Conservation (phyloP, 2,797 vertebrate genomes). For the Morus bassanus region DNA sequence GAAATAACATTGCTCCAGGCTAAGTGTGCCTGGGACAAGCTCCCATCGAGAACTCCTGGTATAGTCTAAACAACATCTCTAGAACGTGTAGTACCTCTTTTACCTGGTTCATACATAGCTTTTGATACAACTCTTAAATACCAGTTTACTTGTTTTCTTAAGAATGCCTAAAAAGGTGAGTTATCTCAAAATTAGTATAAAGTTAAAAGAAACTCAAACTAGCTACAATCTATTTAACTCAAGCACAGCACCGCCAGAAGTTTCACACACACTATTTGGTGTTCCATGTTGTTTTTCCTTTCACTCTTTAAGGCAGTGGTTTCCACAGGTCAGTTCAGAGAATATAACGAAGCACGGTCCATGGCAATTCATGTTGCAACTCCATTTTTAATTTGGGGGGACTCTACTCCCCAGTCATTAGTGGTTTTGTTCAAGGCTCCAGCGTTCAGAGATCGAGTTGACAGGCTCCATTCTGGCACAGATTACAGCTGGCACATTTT, state of each 20-base stretch:
- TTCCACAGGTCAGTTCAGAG: slow-evolving; percentile 81
- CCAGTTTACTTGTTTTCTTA: slow-evolving; percentile 48
- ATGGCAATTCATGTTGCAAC: slow-evolving; percentile 73
- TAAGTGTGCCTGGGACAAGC: neutral
- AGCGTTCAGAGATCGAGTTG: slow-evolving; percentile 44
- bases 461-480: slow-evolving; percentile 69
- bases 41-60: neutral
- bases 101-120: slow-evolving; percentile 4
- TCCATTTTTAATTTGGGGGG: slow-evolving; percentile 56
- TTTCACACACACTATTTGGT: slow-evolving; percentile 81
- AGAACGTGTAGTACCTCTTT: neutral
- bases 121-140: slow-evolving; percentile 34
- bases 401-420: slow-evolving; percentile 55
- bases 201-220: slow-evolving; percentile 79
- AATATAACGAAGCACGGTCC: slow-evolving; percentile 70
- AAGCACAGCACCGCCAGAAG: slow-evolving; percentile 79
- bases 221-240: slow-evolving; percentile 73
- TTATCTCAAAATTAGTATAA: slow-evolving; percentile 77
- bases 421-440: slow-evolving; percentile 71
- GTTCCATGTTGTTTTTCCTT: slow-evolving; percentile 77
- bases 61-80: neutral
- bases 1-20: neutral
- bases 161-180: slow-evolving; percentile 73
- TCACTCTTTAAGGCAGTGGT: slow-evolving; percentile 86
- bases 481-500: slow-evolving; percentile 64